Base-by-base conservation (phyloP, 2,797 vertebrate genomes). In the Steatocranus sp. region DNA sequence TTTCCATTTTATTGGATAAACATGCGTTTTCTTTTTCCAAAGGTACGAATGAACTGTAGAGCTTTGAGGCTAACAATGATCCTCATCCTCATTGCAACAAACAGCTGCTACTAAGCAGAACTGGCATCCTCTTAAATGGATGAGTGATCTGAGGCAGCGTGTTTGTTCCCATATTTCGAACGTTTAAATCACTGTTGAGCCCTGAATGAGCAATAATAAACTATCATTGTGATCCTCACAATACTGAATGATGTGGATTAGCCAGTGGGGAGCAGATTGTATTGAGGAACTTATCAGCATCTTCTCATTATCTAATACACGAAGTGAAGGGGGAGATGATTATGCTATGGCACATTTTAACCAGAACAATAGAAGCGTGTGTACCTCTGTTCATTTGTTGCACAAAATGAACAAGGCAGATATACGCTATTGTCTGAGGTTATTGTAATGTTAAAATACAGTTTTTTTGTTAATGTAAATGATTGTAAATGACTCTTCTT, bases 401-500 rank as follows among this genome's bases (percentile, higher is more conserved):
- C 87, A 81, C 61, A 83, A 86, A 94, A 89, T 89, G 85, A 95
- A 93, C 79, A 30, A 88, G 86, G 86, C 63, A 27, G 87, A 91
- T 87, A 90, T 75, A 73, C 82, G 83, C 93, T 66, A 94, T 95
- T 96, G 95, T 96, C 87, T 94, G 93, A 61, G 87, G 82, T 92
- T 92, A 95, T 95, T 96, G 95, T 95, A 83, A 95, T 95, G 94
- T 89, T 95, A 95, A 95, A 96, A 95, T 91, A 87, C 87, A 50
- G 83, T 93, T 94, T 95, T 95, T 92, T 95, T 92, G 93, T 95
- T 90, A 91, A 93, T 93, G 92, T 94, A 94, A 93, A 94, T 86
- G 78, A 94, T 91, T 95, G 94, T 94, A 95, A 95, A 95, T 94
- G 84, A 94, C 88, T 94, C 93, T 76, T 92, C 89, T 88, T 92